Base-by-base conservation (phyloP, 2,888 invertebrate genomes). In the Plebejus melissa region DNA sequence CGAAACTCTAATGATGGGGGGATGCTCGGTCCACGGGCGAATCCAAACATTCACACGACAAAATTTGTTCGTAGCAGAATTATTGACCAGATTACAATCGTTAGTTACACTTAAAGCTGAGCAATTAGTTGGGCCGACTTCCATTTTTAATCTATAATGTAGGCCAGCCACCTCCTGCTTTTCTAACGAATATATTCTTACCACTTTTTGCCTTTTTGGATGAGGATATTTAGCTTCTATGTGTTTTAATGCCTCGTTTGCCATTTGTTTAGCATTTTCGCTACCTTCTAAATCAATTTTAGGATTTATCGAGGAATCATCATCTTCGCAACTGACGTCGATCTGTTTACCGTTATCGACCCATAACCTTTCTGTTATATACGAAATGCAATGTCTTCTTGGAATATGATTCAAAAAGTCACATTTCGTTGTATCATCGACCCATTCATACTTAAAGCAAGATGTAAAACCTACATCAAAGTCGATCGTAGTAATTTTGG, bases 141-240 rank as follows among this genome's bases (percentile, higher is more conserved):
- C 93, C 22, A 93, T 74, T 82, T 93, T 92, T 84, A 93, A 83
- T 80, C 88, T 86, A 76, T 90, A 93, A 80, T 93, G 93, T 28
- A 90, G 80, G 2, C 91, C 92, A 16, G 92, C 91, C 1, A 91
- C 82, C n/a, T 84, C 82, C 80, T 92, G 91, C 78, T 89, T 91
- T 69, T 92, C 89, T 50, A 92, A 81, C 13, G 91, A 90, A 79
- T 90, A 88, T 81, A 93, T 87, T 78, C 90, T 84, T 1, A 91
- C 86, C 6, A 93, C 82, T 82, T 87, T 88, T 78, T 90, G 91
- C 79, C 87, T 89, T 9, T 83, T 83, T 7, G 89, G 87, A 78
- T 89, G 84, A 1, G 91, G 90, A 79, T 93, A 93, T 78, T 92
- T 93, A 0, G 90, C 90, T 80, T 93, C 93, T 50, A 93, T 89